Evolutionary conservation across 2,797 vertebrate species (phyloP), one percentile per base, ranked within the genome.

Genomic region (Morelia viridis): DNA sequence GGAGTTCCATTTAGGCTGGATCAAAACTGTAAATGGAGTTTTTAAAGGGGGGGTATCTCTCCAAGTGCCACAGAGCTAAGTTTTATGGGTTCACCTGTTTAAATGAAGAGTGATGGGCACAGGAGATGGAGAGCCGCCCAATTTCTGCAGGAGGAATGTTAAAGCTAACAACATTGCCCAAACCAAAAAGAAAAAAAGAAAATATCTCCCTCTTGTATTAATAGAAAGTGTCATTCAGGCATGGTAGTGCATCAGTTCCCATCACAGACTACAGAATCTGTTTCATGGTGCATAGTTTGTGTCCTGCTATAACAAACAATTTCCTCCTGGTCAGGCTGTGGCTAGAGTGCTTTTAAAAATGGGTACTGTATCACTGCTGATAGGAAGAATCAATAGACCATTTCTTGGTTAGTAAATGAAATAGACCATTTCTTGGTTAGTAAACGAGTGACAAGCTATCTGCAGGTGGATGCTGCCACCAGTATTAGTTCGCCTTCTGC

Each of bases 71-170:
- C 3, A 64, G 58, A 71, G 93, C 15, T 85, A 89, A 65, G 11
- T 57, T 93, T 89, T 83, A 53, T 10, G 28, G 31, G 12, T 89
- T 35, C 53, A 35, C 87, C 90, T 71, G 17, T 22, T 88, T 87
- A 46, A 91, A 83, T 53, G 22, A 68, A 62, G 10, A 90, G 10
- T 3, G 56, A 84, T 46, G 26, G 71, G 76, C 41, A 80, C 46
- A 80, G 28, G 65, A 56, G 17, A 15, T 88, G 15, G 5, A 80
- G n/a, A 90, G 12, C 26, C 35, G 58, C 57, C 12, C 0, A 71
- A n/a, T 85, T 90, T 91, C 28, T 76, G 8, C 87, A 92, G 13
- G 71, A 94, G 80, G 15, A 22, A 91, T 28, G 91, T 90, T 91
- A 92, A 85, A 92, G 56, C 12, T 65, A 92, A 87, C 15, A 83